A percentile compares a stretch with the other conserved stretches of the same genome.
phyloP scores from a whole-genome alignment of 2,888 invertebrate species.

The Drosophila nr. medialis region DNA sequence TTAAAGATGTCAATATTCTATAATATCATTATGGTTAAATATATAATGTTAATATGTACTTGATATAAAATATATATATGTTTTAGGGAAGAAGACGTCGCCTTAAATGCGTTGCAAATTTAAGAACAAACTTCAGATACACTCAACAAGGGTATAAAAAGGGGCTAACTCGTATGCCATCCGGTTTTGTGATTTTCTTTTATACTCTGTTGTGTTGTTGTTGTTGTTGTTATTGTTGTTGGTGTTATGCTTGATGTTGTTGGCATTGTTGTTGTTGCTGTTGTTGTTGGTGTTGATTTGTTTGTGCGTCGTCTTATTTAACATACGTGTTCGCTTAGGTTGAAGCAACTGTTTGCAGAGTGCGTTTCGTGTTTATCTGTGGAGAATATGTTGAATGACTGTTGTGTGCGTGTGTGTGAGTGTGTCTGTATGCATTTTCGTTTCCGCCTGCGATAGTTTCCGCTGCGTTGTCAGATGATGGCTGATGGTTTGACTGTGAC shows the following conservation, averaged over 20 bases:
- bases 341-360: constrained; percentile 14
- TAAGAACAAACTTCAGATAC: background rate
- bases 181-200: constrained; percentile 39
- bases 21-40: background rate
- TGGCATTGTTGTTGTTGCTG: constrained; percentile 1
- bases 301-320: constrained; percentile 6
- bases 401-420: constrained; percentile 3
- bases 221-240: constrained; percentile 6
- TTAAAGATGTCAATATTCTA: background rate
- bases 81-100: background rate
- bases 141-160: constrained; percentile 3
- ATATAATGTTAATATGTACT: background rate
- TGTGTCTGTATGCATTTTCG: constrained; percentile 51
- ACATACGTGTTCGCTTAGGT: constrained; percentile 6
- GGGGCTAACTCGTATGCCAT: constrained; percentile 46
- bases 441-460: constrained; percentile 57
- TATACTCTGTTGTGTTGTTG: constrained; percentile 6
- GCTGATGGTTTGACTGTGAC: constrained; percentile 54
- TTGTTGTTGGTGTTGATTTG: constrained; percentile 8
- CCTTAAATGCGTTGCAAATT: background rate
- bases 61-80: background rate
- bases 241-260: background rate
- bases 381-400: constrained; percentile 23
- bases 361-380: constrained; percentile 33
- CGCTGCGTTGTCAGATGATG: constrained; percentile 45